Evolutionary conservation across 2,113 vertebrate species (phyloP).

Genomic region (pig (Sus scrofa)): DNA sequence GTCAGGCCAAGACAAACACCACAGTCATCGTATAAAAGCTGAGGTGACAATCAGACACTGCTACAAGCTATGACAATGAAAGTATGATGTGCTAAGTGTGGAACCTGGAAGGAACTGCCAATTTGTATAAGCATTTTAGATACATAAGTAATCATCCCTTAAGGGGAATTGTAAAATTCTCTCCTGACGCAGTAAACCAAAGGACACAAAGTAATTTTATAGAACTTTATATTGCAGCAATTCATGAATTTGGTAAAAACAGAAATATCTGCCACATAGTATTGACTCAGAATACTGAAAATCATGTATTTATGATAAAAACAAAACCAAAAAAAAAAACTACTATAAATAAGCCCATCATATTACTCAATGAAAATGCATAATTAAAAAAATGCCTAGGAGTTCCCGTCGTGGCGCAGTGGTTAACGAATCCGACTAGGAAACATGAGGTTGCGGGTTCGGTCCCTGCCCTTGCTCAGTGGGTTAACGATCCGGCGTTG

Average conservation of each 20-base stretch:
- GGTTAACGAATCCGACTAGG: no score
- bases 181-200: not conserved
- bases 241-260: not conserved
- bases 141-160: not conserved
- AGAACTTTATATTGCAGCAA: not conserved
- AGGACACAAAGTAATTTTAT: not conserved
- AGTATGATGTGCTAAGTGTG: not conserved
- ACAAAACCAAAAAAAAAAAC: not conserved
- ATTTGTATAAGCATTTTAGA: not conserved
- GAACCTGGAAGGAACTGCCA: not conserved
- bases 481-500: no score
- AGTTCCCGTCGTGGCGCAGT: no score
- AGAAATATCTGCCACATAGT: not conserved
- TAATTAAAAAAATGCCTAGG: not conserved
- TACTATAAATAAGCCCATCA: conserved; percentile 29
- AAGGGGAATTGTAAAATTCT: not conserved
- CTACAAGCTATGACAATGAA: not conserved
- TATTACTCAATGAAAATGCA: not conserved
- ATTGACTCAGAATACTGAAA: not conserved
- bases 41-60: not conserved
- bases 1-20: not conserved
- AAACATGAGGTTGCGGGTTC: no score
- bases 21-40: not conserved
- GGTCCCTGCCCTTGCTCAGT: no score
- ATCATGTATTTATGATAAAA: conserved; percentile 40